phyloP scores from a whole-genome alignment of 2,797 vertebrate genomes.

The Smutsia gigantea region DNA sequence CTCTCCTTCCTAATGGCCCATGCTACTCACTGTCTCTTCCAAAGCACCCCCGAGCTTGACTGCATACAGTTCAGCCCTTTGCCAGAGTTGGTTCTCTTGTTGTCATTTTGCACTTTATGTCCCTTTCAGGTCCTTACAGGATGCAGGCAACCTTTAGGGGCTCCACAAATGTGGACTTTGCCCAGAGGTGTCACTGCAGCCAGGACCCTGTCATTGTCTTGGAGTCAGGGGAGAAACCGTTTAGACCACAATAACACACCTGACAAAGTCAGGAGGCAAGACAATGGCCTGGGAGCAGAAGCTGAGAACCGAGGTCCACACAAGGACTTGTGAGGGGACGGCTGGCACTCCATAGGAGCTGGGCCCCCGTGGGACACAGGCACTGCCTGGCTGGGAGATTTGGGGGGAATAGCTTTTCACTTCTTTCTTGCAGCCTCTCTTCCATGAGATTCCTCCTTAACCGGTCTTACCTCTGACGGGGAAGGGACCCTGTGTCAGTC shows the following conservation, averaged over 20 bases:
- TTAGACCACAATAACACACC: not conserved
- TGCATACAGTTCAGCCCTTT: not conserved
- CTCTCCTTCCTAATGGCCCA: not conserved
- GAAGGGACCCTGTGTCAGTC: not conserved
- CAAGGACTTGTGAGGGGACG: not conserved
- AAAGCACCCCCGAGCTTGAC: not conserved
- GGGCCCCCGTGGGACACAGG: not conserved
- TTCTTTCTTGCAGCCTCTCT: not conserved
- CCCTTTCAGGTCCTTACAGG: not conserved
- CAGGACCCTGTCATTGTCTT: not conserved
- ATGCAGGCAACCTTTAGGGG: not conserved
- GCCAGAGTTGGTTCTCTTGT: not conserved
- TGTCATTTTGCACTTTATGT: not conserved
- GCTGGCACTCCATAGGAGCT: not conserved
- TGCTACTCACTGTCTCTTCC: not conserved
- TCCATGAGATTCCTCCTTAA: not conserved
- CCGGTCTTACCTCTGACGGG: not conserved
- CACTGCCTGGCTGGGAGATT: not conserved
- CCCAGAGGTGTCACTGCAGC: not conserved
- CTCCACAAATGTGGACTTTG: not conserved
- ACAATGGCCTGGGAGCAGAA: not conserved
- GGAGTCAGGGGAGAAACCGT: not conserved
- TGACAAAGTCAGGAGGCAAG: not conserved
- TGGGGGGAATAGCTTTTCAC: not conserved
- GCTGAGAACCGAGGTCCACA: not conserved